Evolutionary conservation across 2,797 vertebrate genomes (phyloP).

Genomic region (Hyperoplus immaculatus): DNA sequence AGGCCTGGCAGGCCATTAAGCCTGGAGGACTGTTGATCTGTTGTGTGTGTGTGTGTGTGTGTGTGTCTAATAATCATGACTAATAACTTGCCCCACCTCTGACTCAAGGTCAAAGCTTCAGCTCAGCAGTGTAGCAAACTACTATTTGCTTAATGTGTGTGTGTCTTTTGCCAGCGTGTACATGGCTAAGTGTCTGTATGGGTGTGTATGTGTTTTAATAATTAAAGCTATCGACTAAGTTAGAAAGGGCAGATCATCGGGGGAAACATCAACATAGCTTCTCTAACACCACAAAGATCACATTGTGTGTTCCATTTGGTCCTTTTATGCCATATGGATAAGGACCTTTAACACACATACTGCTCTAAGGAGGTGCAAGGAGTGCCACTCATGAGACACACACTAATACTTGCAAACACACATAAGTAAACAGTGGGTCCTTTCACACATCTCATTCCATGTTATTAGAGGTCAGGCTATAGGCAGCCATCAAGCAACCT

Average conservation of each 20-base stretch:
- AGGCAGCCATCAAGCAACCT: conserved; percentile 78
- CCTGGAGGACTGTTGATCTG: conserved; percentile 71
- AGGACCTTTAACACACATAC: conserved; percentile 57
- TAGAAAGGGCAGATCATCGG: conserved; percentile 67
- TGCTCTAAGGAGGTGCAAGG: conserved; percentile 57
- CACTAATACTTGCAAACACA: conserved; percentile 47
- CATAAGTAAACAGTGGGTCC: conserved; percentile 78
- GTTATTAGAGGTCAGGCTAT: conserved; percentile 78
- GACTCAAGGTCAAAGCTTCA: conserved; percentile 82
- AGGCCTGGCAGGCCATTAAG: conserved; percentile 83
- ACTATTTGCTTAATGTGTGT: conserved; percentile 70
- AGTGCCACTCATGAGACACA: conserved; percentile 50
- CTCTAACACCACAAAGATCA: conserved; percentile 79
- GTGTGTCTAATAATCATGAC: conserved; percentile 83
- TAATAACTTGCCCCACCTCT: conserved; percentile 85
- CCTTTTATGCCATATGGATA: conserved; percentile 53
- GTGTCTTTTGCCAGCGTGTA: conserved; percentile 34
- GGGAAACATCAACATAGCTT: conserved; percentile 74
- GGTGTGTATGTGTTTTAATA: conserved; percentile 78
- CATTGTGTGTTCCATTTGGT: conserved; percentile 68
- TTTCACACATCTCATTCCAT: conserved; percentile 81
- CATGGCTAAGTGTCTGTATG: conserved; percentile 61
- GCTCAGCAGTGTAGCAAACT: conserved; percentile 62
- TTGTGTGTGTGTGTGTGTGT: conserved; percentile 48
- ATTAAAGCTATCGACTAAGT: conserved; percentile 76